Evolutionary conservation across 2,113 vertebrate genomes (phyloP), one percentile per base, ranked within the genome.

Genomic region (Ancistrus triradiatus): DNA sequence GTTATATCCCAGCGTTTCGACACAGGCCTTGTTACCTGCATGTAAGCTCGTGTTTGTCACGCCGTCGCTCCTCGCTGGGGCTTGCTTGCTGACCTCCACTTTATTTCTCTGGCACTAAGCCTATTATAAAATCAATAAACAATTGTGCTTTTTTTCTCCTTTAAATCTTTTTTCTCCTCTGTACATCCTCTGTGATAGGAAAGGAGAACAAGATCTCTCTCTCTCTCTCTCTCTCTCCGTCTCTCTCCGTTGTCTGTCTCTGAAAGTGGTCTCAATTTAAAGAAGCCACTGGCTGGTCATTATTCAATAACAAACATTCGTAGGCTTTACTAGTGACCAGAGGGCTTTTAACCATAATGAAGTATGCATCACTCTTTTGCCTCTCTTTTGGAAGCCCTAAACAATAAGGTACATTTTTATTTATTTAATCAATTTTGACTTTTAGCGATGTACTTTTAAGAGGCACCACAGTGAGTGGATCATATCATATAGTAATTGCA

Each of bases 51-150:
- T 83, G 84, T 87, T 87, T 85, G 83, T 84, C 82, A 83, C 79
- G 75, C 78, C 78, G 68, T 74, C 53, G 76, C 75, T 77, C 80
- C 81, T 64, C 74, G 79, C 33, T 70, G 73, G 44, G 73, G 76
- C 75, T 79, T 10, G 62, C 79, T 63, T 63, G 68, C 75, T 76
- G 70, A 70, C 74, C 69, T 78, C 77, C 74, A 77, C 85, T 87
- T 86, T 87, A 88, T 88, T 88, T 84, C 80, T 80, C 81, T 81
- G 73, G 77, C 81, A 72, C 84, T 87, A 88, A 90, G 88, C 88
- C 87, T 88, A 87, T 90, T 90, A 88, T 85, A 90, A 88, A 90
- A 88, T 90, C 88, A 90, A 90, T 88, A 90, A 88, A 90, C 85
- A 90, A 88, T 87, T 87, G 86, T 83, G 81, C 25, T 59, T 65